These are phyloP conservation scores for Sarcophaga peregrina DNA, from an alignment of 1,140 invertebrate genomes.

Conservation along the genomic window DNA sequence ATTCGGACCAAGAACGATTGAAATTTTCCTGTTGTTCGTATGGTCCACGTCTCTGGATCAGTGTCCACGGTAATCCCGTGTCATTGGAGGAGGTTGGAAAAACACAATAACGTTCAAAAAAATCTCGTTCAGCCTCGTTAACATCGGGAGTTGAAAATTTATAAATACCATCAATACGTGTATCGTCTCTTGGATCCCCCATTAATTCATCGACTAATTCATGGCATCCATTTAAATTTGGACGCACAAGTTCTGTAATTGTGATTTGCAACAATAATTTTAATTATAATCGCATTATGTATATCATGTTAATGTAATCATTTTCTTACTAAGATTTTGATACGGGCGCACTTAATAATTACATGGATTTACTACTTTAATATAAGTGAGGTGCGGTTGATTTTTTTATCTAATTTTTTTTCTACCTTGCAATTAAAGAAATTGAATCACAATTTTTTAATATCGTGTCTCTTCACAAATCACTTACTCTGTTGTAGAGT, in stretches of 20 bases:
- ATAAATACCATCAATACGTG: constrained; percentile 55
- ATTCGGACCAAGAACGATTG: constrained; percentile 72
- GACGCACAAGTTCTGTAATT: constrained; percentile 40
- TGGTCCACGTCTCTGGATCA: constrained; percentile 64
- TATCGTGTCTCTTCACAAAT: too few relatives aligned
- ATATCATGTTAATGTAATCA: neutral
- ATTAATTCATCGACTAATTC: constrained; percentile 32
- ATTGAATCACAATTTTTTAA: too few relatives aligned
- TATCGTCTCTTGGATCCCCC: neutral
- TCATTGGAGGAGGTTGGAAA: constrained; percentile 50
- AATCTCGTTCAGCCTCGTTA: constrained; percentile 57
- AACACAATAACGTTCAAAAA: constrained; percentile 57
- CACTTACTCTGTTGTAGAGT: neutral
- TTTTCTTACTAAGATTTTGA: too few relatives aligned
- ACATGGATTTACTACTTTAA: too few relatives aligned
- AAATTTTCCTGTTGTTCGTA: constrained; percentile 67
- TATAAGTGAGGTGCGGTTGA: too few relatives aligned
- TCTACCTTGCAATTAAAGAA: too few relatives aligned
- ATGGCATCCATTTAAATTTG: constrained; percentile 45
- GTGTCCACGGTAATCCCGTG: constrained; percentile 60
- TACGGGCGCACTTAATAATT: too few relatives aligned
- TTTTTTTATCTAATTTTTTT: too few relatives aligned
- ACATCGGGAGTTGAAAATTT: constrained; percentile 53
- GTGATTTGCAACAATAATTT: too few relatives aligned
- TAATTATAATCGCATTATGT: neutral